phyloP scores from a whole-genome alignment of 2,888 invertebrate genomes.

The Lycocerus yunnanus region DNA sequence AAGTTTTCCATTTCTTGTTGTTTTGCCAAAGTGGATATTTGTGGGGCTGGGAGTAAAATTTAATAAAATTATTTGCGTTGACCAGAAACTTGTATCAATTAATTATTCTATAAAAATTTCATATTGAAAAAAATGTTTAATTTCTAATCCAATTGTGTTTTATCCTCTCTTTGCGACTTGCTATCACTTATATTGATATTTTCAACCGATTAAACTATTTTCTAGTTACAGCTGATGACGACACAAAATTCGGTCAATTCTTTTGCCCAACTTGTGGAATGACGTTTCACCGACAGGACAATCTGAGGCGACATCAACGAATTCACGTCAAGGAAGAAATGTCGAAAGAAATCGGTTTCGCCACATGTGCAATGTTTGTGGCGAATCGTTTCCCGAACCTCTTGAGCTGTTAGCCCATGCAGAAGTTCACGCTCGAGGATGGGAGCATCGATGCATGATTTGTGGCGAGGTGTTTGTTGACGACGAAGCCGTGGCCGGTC shows the following conservation, averaged over 20 bases:
- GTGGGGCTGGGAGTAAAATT: too few relatives aligned
- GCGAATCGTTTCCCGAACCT: conserved; percentile 77
- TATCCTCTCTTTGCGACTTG: too few relatives aligned
- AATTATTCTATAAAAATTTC: too few relatives aligned
- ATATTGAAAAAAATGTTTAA: too few relatives aligned
- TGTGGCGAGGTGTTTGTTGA: conserved; percentile 69
- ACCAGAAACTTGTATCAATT: too few relatives aligned
- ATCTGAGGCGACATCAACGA: conserved; percentile 69
- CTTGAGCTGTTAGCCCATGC: conserved; percentile 78
- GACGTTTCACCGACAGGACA: conserved; percentile 77
- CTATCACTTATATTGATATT: too few relatives aligned
- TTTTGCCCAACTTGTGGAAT: conserved; percentile 79
- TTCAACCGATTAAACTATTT: not conserved
- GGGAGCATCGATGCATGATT: conserved; percentile 64
- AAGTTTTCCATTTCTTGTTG: too few relatives aligned
- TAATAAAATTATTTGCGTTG: too few relatives aligned
- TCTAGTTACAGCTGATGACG: conserved; percentile 46
- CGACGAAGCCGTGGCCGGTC: conserved; percentile 66
- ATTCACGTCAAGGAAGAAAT: conserved; percentile 54
- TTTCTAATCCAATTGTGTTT: too few relatives aligned
- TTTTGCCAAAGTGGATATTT: too few relatives aligned
- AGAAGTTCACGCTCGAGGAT: conserved; percentile 72
- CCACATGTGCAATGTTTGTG: conserved; percentile 80
- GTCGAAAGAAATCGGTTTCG: conserved; percentile 36
- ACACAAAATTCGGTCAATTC: conserved; percentile 62